Evolutionary conservation across 2,797 vertebrate species (phyloP).

Genomic region (Cichlasoma orientale): DNA sequence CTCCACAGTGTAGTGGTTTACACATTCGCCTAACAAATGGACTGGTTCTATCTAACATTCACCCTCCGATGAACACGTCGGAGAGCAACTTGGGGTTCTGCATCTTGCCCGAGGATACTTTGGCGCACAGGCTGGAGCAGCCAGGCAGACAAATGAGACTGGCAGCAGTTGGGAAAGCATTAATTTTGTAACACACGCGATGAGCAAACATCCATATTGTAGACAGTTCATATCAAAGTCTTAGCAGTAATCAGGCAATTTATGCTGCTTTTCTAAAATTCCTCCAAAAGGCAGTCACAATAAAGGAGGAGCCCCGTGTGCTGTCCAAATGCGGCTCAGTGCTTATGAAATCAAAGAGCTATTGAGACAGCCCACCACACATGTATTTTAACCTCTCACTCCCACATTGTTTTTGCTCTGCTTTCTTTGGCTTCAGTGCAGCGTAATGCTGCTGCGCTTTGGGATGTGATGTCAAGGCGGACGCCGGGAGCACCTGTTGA

Average conservation of each 20-base stretch:
- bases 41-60: too few species aligned
- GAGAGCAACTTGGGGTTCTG: too few species aligned
- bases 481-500: conserved; percentile 76
- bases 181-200: neutral
- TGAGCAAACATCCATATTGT: neutral
- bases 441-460: conserved; percentile 41
- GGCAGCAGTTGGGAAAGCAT: neutral
- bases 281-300: neutral
- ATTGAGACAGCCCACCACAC: neutral
- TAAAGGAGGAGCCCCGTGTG: neutral
- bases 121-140: too few species aligned
- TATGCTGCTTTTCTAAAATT: neutral
- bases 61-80: too few species aligned
- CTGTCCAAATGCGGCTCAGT: neutral
- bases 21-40: too few species aligned
- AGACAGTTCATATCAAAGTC: neutral
- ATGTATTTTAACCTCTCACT: conserved; percentile 54
- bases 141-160: neutral
- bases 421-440: conserved; percentile 66
- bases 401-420: conserved; percentile 60
- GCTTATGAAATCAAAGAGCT: conserved; percentile 9
- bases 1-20: too few species aligned
- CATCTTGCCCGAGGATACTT: too few species aligned
- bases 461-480: conserved; percentile 71
- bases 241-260: neutral